Conservation (phyloP, 2,888 invertebrate genomes). For the Orchesella flavescens region DNA sequence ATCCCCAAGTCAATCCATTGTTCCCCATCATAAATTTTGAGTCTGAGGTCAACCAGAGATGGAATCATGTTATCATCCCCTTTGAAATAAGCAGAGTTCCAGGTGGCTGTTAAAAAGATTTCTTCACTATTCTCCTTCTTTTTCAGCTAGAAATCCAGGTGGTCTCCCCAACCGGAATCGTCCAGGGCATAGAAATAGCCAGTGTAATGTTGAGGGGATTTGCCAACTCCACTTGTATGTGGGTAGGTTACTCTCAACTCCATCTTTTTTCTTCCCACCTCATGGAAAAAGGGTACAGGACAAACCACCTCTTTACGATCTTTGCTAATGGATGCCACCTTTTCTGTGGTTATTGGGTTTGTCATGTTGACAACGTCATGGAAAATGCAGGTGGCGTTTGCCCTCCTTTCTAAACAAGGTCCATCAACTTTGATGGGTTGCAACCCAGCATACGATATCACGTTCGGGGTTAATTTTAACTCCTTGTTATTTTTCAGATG, state of each 20-base stretch:
- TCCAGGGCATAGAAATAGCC: slow-evolving; percentile 11
- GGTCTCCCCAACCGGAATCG: background rate
- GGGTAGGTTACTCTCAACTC: background rate
- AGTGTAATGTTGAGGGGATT: background rate
- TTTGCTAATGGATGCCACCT: background rate
- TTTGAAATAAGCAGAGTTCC: background rate
- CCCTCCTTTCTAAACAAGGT: slow-evolving; percentile 3
- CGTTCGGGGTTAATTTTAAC: slow-evolving; percentile 6
- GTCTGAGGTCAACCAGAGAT: background rate
- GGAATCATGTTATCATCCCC: background rate
- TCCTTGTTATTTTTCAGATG: background rate
- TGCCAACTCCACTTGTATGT: background rate
- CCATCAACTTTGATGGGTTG: slow-evolving; percentile 17
- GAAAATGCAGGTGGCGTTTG: background rate
- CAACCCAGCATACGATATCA: slow-evolving; percentile 6
- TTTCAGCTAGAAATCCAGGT: background rate
- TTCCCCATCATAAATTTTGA: slow-evolving; percentile 17
- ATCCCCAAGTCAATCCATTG: background rate
- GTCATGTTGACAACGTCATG: background rate
- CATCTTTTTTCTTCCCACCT: background rate
- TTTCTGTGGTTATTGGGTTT: background rate
- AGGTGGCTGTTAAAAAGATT: background rate
- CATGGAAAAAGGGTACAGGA: slow-evolving; percentile 1
- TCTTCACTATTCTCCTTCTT: background rate
- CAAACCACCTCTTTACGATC: background rate